A percentile compares a stretch with the other conserved stretches of the same genome.
Conservation (phyloP, 2,888 invertebrate species). For the Lathronympha strigana region DNA sequence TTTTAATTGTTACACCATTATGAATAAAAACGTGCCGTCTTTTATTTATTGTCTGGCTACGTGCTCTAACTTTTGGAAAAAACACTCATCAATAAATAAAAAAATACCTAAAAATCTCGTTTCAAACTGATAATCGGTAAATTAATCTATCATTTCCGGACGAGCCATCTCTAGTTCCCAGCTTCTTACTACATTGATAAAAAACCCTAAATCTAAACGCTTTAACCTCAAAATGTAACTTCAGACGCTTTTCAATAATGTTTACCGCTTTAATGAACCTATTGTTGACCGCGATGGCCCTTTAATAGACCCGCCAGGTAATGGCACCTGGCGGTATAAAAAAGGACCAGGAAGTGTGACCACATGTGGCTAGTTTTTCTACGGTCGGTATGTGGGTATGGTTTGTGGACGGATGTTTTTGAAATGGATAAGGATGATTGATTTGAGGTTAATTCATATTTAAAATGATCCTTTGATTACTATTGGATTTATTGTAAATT, state of each 20-base stretch:
- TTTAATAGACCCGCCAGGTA: constrained; percentile 26
- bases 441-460: not conserved
- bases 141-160: not conserved
- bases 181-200: not conserved
- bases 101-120: not conserved
- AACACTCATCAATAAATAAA: not conserved
- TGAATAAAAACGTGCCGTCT: too few relatives aligned
- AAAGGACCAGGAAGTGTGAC: constrained; percentile 32
- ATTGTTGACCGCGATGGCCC: constrained; percentile 33
- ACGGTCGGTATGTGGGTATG: not conserved
- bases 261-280: constrained; percentile 30
- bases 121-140: constrained; percentile 1
- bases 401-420: constrained; percentile 20
- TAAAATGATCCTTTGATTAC: not conserved
- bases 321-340: constrained; percentile 12
- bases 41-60: too few relatives aligned
- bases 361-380: constrained; percentile 27
- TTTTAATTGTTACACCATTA: too few relatives aligned
- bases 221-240: constrained; percentile 23
- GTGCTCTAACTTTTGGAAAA: too few relatives aligned
- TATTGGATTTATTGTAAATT: not conserved
- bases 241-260: constrained; percentile 21
- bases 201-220: constrained; percentile 12
- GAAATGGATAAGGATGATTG: constrained; percentile 22
- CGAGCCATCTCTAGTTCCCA: not conserved